Base-by-base conservation (phyloP, 2,888 invertebrate genomes). In the Meta bourneti region DNA sequence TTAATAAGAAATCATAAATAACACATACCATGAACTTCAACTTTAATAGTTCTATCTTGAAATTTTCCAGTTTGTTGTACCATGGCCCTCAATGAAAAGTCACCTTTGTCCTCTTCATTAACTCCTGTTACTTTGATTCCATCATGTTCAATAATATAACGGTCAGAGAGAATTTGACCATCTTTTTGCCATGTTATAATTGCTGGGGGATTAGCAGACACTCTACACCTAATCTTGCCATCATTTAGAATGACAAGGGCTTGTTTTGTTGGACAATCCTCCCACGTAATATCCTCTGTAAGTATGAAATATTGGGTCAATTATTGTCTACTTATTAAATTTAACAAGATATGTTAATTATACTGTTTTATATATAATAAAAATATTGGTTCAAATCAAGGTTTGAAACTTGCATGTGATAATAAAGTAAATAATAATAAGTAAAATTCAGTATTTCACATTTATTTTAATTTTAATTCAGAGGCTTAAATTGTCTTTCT, bases 201-300 rank as follows among this genome's bases (percentile, higher is more conserved):
- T 13, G 93, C 89, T 52, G 92, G 91, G 16, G 93, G 93, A 69
- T 93, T 92, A n/a, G 92, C 93, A n/a, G 93, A 92, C 6, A 93
- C 93, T 70, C 88, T 81, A 79, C 93, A 93, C 34, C 92, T 74
- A 82, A 93, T 92, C 82, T 92, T 92, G 9, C 93, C 93, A 81
- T 92, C 87, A 77, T 79, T 91, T 11, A 88, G 85, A 74, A 93
- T 93, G 11, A 93, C 93, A 72, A 93, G 89, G 13, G 92, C 91
- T 86, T 93, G 93, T 80, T 92, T 82, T 8, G 84, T 80, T 13
- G 83, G 91, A 49, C 93, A 93, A 51, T 93, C 92, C 72, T 93
- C 93, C 93, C 93, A 93, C 9, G 90, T 93, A 19, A 93, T 92
- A 88, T 93, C 93, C 84, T 93, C 92, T 89, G 80, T 13, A 71